A percentile compares a stretch with the other conserved stretches of the same genome.
Evolutionary conservation across 1,140 invertebrate genomes (phyloP).

Genomic region (Ericerus pela): DNA sequence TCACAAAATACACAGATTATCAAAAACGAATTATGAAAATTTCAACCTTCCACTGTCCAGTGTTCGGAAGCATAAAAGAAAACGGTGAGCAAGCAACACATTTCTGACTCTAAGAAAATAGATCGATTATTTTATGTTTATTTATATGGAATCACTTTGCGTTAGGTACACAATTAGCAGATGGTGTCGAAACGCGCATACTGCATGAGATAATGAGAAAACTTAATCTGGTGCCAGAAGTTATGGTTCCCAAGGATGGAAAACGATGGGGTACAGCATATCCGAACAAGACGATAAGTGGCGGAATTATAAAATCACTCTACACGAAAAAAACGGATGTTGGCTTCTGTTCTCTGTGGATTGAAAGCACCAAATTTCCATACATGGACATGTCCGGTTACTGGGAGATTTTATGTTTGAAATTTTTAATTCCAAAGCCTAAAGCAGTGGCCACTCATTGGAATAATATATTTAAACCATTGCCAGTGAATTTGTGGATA

Average conservation of each 20-base stretch:
- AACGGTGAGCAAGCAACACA: background rate
- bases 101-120: no score
- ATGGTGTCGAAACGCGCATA: constrained; percentile 16
- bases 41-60: background rate
- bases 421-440: constrained; percentile 16
- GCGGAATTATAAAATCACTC: constrained; percentile 10
- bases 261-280: constrained; percentile 15
- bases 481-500: constrained; percentile 12
- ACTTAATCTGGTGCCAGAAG: constrained; percentile 8
- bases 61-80: background rate
- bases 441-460: constrained; percentile 9
- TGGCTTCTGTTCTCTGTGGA: constrained; percentile 16
- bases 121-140: background rate
- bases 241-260: background rate
- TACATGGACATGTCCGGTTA: constrained; percentile 15
- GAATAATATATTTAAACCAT: constrained; percentile 14
- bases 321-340: constrained; percentile 4
- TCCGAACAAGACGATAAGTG: constrained; percentile 4
- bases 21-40: background rate
- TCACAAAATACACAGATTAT: background rate
- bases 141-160: background rate
- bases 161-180: background rate
- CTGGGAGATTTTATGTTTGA: constrained; percentile 14
- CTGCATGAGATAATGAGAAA: constrained; percentile 11
- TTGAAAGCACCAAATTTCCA: background rate